Evolutionary conservation across 1,140 invertebrate species (phyloP), one percentile per base, ranked within the genome.

Genomic region (Papilio machaon): DNA sequence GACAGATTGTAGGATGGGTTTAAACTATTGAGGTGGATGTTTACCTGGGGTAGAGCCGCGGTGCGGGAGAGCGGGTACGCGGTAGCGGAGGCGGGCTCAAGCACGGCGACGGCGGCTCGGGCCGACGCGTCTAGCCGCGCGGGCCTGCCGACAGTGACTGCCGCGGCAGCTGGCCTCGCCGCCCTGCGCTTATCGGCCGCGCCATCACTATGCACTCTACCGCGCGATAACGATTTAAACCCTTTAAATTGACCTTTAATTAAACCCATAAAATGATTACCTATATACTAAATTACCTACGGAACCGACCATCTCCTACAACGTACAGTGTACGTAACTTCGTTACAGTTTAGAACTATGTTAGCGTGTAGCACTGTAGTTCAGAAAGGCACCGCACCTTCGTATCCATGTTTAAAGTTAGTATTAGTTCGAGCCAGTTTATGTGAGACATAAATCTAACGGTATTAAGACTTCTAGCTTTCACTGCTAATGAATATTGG

Each of bases 91-190:
- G 86, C 84, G 13, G 64, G 8, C 49, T 52, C 15, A 13, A 17
- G 49, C 54, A n/a, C 54, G 64, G 64, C 64, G 64, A 70, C 60
- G 60, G 86, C 85, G 85, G 88, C 89, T 84, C 77, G 85, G 83
- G 86, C 90, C 91, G 84, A 87, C 89, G 90, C 92, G 92, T 92
- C 88, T 91, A 88, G 84, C 88, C 91, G 89, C 90, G 88, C 88
- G 86, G 89, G 89, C 90, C 88, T 88, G 87, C 91, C 88, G 90
- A 90, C 82, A 87, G 81, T 86, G 83, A 93, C 92, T 93, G 91
- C 92, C 91, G 91, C 82, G 81, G 85, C 85, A 83, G 86, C 88
- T 74, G 81, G 80, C 64, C 82, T 73, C 80, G 83, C 84, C 86
- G 87, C 77, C 84, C 85, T 89, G 88, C 90, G 91, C 91, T 92